A percentile compares a stretch with the other conserved stretches of the same genome.
Conservation (phyloP, 2,797 vertebrate genomes). For the Agapornis canus region DNA sequence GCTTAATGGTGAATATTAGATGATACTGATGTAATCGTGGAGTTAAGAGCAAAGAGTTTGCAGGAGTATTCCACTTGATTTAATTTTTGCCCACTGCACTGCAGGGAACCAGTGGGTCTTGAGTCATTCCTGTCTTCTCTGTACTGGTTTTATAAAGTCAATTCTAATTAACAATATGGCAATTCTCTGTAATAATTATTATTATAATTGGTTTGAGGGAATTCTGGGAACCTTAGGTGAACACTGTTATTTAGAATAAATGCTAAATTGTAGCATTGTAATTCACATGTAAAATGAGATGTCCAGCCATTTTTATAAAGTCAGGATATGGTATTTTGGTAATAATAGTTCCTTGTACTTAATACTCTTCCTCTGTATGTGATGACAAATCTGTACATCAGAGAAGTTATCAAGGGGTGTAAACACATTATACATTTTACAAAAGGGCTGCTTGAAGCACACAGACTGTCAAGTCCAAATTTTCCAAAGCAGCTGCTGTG, state of each 20-base stretch:
- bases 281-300: conserved; percentile 9
- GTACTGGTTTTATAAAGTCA: conserved; percentile 13
- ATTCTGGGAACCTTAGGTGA: background rate
- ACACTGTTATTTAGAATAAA: conserved; percentile 9
- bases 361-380: background rate
- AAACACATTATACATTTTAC: background rate
- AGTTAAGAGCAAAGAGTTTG: background rate
- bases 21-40: background rate
- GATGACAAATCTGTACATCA: conserved; percentile 10
- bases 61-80: background rate
- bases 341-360: background rate
- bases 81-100: conserved; percentile 14
- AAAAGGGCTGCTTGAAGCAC: background rate
- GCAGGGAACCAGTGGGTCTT: background rate
- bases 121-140: conserved; percentile 9
- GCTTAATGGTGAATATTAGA: background rate
- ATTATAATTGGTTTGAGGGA: background rate
- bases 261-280: background rate
- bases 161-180: conserved; percentile 9
- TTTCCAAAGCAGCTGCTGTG: background rate
- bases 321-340: conserved; percentile 1
- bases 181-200: background rate
- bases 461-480: background rate
- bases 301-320: background rate
- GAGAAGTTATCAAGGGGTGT: background rate